Evolutionary conservation across 2,797 vertebrate species (phyloP).

Genomic region (Danio choprae): DNA sequence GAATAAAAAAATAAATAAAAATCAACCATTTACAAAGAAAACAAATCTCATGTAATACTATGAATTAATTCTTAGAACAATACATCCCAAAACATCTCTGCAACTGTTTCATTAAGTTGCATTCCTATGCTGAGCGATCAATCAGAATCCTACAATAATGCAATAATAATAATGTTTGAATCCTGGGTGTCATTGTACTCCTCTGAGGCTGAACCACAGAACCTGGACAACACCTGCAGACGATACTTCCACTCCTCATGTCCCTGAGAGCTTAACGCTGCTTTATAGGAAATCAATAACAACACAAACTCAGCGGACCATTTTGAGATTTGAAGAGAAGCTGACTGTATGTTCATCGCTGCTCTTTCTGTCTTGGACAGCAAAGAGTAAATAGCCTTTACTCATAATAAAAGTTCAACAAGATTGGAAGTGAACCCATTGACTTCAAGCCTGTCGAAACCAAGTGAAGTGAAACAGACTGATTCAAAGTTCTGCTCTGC

Average conservation of each 20-base stretch:
- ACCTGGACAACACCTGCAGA: conserved; percentile 29
- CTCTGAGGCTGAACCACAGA: conserved; percentile 23
- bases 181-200: conserved; percentile 12
- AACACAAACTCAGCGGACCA: conserved; percentile 30
- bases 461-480: background rate
- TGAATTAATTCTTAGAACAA: background rate
- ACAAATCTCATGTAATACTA: background rate
- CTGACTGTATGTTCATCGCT: conserved; percentile 18
- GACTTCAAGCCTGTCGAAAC: background rate
- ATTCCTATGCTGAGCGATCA: conserved; percentile 6
- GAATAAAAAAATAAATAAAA: no score
- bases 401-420: background rate
- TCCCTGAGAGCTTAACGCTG: conserved; percentile 33
- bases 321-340: conserved; percentile 37
- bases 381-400: background rate
- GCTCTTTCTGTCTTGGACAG: conserved; percentile 10
- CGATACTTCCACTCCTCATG: conserved; percentile 32
- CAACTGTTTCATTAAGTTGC: background rate
- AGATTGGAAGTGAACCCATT: background rate
- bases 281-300: conserved; percentile 46
- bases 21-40: background rate
- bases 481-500: background rate
- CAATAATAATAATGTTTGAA: conserved; percentile 24
- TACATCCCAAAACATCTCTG: background rate
- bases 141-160: conserved; percentile 3